Conservation (phyloP, 2,888 invertebrate genomes). For the Brachypalpus laphriformis region DNA sequence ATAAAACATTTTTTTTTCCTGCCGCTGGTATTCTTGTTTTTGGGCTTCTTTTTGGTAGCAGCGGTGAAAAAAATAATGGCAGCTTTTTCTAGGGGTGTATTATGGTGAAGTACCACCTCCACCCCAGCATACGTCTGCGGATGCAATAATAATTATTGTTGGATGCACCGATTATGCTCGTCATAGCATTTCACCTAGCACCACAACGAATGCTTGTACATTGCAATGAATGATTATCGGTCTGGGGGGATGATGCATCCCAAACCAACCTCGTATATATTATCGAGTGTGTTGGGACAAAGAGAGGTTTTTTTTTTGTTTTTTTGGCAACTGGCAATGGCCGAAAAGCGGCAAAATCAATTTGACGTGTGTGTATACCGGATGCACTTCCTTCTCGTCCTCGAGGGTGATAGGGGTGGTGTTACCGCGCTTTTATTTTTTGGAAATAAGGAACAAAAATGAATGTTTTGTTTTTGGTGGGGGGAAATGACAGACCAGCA, state of each 20-base stretch:
- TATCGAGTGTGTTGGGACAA: conserved; percentile 40
- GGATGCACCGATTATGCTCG: conserved; percentile 74
- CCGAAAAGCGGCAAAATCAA: conserved; percentile 73
- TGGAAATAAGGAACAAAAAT: conserved; percentile 57
- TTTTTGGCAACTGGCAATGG: conserved; percentile 56
- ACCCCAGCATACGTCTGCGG: conserved; percentile 67
- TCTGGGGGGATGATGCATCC: not conserved
- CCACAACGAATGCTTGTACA: conserved; percentile 57
- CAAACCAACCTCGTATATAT: not conserved
- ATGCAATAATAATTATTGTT: conserved; percentile 74
- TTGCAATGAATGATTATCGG: conserved; percentile 72
- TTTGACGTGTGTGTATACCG: conserved; percentile 69
- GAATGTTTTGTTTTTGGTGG: conserved; percentile 1
- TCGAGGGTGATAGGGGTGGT: conserved; percentile 20
- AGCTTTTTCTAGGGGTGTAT: conserved; percentile 56
- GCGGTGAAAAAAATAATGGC: conserved; percentile 58
- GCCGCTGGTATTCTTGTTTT: conserved; percentile 14
- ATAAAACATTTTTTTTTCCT: conserved; percentile 54
- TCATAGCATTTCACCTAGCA: conserved; percentile 72
- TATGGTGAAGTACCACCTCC: conserved; percentile 61
- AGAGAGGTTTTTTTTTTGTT: conserved; percentile 17
- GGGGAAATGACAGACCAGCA: conserved; percentile 66
- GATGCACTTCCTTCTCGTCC: conserved; percentile 51
- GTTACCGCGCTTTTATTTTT: conserved; percentile 12
- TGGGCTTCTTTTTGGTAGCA: conserved; percentile 40